Conservation (phyloP, 1,140 invertebrate species). For the Brachionus asplanchnoidis region DNA sequence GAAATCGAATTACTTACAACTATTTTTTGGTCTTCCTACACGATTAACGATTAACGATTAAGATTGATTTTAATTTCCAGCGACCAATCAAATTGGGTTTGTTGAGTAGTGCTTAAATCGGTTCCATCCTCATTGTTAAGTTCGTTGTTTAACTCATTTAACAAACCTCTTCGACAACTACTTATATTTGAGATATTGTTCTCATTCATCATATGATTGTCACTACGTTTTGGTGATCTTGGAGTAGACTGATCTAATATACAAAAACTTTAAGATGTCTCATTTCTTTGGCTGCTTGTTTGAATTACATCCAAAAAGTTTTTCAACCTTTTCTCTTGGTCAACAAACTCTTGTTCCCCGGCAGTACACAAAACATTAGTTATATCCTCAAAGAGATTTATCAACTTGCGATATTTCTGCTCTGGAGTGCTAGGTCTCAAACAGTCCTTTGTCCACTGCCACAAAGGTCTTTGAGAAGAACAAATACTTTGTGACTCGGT, state of each 20-base stretch:
- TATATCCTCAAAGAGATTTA: neutral
- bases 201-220: neutral
- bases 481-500: too few species aligned
- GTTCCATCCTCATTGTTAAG: neutral
- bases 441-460: too few species aligned
- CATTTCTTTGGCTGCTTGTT: neutral
- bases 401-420: neutral
- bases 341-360: neutral
- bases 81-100: too few species aligned
- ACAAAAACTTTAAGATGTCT: neutral
- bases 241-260: neutral
- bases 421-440: neutral
- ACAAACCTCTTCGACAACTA: neutral
- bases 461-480: too few species aligned
- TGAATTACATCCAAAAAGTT: neutral
- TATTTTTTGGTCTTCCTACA: too few species aligned
- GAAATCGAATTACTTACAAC: neutral
- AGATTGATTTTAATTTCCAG: too few species aligned
- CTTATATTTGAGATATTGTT: neutral
- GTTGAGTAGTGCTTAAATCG: neutral
- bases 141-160: neutral
- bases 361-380: neutral
- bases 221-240: constrained; percentile 1
- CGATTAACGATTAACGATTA: too few species aligned
- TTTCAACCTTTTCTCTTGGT: neutral